A percentile compares a stretch with the other conserved stretches of the same genome.
These are phyloP conservation scores for Dryocosmus kuriphilus DNA, from an alignment of 2,888 invertebrate genomes.

Conservation along the genomic window DNA sequence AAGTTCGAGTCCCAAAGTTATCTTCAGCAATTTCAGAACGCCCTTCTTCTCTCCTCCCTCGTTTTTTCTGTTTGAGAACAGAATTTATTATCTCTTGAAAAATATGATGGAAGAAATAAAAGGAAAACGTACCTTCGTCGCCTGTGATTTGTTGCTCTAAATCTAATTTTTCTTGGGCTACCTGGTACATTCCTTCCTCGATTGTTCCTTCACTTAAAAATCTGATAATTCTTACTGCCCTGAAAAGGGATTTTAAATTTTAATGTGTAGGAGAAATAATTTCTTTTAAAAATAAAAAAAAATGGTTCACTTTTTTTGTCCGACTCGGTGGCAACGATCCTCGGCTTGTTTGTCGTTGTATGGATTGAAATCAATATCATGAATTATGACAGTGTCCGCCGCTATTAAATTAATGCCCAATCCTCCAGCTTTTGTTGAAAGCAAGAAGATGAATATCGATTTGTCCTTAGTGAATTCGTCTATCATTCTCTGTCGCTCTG, in stretches of 20 bases:
- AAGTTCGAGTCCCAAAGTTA: constrained; percentile 84
- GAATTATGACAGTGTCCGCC: constrained; percentile 96
- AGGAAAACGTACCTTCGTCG: constrained; percentile 78
- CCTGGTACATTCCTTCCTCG: constrained; percentile 94
- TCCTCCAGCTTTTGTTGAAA: constrained; percentile 97
- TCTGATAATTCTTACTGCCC: constrained; percentile 91
- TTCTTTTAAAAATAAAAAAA: not conserved
- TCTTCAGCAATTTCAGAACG: constrained; percentile 88
- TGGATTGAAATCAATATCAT: constrained; percentile 99
- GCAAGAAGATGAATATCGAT: constrained; percentile 91
- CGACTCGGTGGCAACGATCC: constrained; percentile 86
- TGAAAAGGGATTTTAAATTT: constrained; percentile 71
- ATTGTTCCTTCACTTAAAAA: constrained; percentile 92
- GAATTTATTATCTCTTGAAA: constrained; percentile 1
- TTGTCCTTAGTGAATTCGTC: constrained; percentile 90
- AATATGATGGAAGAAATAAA: constrained; percentile 15
- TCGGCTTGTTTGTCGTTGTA: constrained; percentile 99
- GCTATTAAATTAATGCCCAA: constrained; percentile 95
- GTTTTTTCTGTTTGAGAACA: constrained; percentile 81
- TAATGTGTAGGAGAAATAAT: not conserved
- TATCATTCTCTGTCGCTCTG: constrained; percentile 92
- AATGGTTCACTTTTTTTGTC: constrained; percentile 79
- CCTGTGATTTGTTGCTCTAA: constrained; percentile 92
- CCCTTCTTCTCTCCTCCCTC: constrained; percentile 87
- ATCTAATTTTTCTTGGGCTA: constrained; percentile 94